These are phyloP conservation scores for Leptoteleia sp. DNA, from an alignment of 1,140 invertebrate genomes.

Conservation along the genomic window DNA sequence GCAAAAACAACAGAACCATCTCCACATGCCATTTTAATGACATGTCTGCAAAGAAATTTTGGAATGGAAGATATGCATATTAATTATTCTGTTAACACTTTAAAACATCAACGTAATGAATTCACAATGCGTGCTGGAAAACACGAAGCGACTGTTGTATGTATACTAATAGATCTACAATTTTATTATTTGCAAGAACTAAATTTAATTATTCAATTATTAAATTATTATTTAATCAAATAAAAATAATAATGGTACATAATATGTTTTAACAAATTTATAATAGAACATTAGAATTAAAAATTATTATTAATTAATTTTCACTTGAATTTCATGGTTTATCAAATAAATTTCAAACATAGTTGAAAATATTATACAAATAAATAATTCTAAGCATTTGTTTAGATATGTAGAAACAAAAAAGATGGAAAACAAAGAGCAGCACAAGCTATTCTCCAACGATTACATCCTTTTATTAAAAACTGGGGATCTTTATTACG, in stretches of 20 bases:
- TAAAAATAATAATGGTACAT: no score
- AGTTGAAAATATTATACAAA: no score
- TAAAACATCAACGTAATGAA: constrained; percentile 96
- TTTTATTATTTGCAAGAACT: no score
- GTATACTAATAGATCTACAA: no score
- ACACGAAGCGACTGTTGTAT: constrained; percentile 90
- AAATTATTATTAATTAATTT: no score
- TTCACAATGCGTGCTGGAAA: constrained; percentile 97
- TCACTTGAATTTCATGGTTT: no score
- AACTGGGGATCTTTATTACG: constrained; percentile 97
- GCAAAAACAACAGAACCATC: constrained; percentile 96
- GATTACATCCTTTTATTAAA: constrained; percentile 94
- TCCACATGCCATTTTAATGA: constrained; percentile 95
- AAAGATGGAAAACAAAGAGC: constrained; percentile 98
- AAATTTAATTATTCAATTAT: no score
- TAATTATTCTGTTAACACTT: constrained; percentile 91
- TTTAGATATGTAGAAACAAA: constrained; percentile 93
- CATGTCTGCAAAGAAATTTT: constrained; percentile 96
- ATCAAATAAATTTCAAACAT: no score
- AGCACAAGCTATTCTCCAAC: constrained; percentile 96
- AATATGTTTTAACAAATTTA: no score
- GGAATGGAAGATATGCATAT: constrained; percentile 94
- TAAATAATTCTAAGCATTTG: no score
- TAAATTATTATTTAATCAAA: no score
- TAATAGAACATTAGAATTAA: no score